Evolutionary conservation across 2,888 invertebrate species (phyloP), one percentile per base, ranked within the genome.

Genomic region (Biston betularia): DNA sequence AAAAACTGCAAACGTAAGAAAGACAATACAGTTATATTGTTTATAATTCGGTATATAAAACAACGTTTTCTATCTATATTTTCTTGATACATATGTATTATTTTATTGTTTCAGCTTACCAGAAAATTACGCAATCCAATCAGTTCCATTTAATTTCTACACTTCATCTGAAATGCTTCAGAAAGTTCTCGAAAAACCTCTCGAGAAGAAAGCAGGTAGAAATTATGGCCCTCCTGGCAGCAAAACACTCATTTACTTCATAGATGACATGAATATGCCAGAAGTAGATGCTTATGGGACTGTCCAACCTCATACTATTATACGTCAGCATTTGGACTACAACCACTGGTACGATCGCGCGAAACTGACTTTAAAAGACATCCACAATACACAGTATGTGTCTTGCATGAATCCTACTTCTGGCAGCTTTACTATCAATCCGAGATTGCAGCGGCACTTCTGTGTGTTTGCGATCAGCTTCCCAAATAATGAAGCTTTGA

Each of bases 181-280:
- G 84, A 97, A 98, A 84, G 97, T 98, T 59, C 89, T 99, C 63
- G 99, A 99, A 85, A 98, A 98, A 84, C 98, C 98, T 7, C 87
- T 99, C 66, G 99, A 99, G 87, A 99, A 99, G 93, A 99, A 99
- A 88, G 99, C 99, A 10, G 97, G 98, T 8, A 94, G 98, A 72
- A 99, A 98, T 90, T 99, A 97, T 81, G 99, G 98, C 0, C 99
- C 99, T 12, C 98, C 98, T 0, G 98, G 99, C 12, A 98, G 96
- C 80, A 98, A 98, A 89, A 97, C 97, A 0, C 93, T 99, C 49
- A 96, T 99, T 70, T 99, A 98, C 87, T 99, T 99, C 84, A 97
- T 99, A 68, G 99, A 99, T 83, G 99, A 99, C 81, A 97, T 99
- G 97, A 99, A 99, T 84, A 99, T 99, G 98, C 99, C 99, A 0